Percentiles rank a stretch among this genome's conserved stretches.
phyloP scores from a whole-genome alignment of 2,797 vertebrate species.

The Acropternis orthonyx region DNA sequence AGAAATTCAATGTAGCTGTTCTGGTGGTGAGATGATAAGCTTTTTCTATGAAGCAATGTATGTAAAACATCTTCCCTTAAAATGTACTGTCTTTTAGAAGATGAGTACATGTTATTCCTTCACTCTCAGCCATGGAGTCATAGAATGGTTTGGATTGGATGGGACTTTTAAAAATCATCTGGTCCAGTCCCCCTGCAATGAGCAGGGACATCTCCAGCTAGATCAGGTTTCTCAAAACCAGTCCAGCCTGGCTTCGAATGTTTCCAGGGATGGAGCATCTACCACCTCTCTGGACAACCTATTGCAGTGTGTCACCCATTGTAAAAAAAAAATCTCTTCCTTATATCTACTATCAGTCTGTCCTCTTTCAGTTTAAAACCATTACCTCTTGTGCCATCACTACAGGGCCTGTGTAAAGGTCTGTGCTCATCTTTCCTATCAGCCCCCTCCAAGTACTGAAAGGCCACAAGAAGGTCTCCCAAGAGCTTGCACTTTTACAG shows the following conservation, averaged over 20 bases:
- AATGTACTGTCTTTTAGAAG: not conserved
- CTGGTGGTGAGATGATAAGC: not conserved
- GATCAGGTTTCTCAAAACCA: not conserved
- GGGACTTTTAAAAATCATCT: not conserved
- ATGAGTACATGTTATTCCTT: not conserved
- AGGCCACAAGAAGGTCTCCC: rapidly evolving
- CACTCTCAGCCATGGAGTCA: not conserved
- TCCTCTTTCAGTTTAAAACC: not conserved
- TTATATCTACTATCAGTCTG: not conserved
- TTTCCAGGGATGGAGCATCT: not conserved
- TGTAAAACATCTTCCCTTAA: not conserved
- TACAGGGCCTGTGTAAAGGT: not conserved
- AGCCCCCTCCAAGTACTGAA: not conserved
- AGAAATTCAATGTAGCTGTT: not conserved
- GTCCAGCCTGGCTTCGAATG: not conserved
- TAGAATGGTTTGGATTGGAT: not conserved
- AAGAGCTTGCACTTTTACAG: not conserved
- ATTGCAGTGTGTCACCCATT: not conserved
- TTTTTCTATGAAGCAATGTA: not conserved
- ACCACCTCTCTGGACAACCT: not conserved
- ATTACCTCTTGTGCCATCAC: not conserved
- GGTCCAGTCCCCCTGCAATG: not conserved
- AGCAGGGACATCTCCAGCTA: not conserved
- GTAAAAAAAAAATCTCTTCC: not conserved
- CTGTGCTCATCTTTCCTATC: not conserved